These are phyloP conservation scores for Resseliella maxima DNA, from an alignment of 2,888 invertebrate species.

Conservation along the genomic window DNA sequence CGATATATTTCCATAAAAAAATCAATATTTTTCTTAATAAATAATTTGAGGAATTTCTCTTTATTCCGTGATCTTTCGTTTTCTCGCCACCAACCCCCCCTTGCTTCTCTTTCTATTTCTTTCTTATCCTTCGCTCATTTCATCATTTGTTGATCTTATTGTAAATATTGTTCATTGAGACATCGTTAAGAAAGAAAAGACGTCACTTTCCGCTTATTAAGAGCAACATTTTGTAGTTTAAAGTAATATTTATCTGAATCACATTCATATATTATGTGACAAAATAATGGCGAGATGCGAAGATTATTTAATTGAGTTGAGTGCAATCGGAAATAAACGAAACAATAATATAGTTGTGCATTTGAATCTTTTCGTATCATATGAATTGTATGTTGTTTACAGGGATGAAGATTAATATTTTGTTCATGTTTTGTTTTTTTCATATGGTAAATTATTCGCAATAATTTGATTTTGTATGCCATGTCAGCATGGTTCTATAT, in stretches of 20 bases:
- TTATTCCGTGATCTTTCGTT: too few species aligned
- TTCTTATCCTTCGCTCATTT: too few species aligned
- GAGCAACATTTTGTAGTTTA: not conserved
- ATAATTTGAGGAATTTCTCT: too few species aligned
- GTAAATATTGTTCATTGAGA: too few species aligned
- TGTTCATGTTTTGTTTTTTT: not conserved
- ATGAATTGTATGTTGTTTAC: not conserved
- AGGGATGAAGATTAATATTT: not conserved
- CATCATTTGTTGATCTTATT: too few species aligned
- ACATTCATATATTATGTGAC: too few species aligned
- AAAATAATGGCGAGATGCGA: not conserved
- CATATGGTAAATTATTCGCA: not conserved
- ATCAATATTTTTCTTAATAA: not conserved
- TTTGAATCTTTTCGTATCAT: not conserved
- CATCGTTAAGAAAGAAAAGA: not conserved
- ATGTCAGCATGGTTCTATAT: not conserved
- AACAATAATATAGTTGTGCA: not conserved
- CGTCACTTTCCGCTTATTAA: not conserved
- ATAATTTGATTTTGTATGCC: not conserved
- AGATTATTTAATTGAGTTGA: constrained; percentile 10
- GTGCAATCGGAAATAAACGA: not conserved
- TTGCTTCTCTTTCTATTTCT: too few species aligned
- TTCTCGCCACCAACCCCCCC: too few species aligned
- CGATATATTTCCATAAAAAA: not conserved
- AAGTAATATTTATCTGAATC: not conserved